Evolutionary conservation across 2,797 vertebrate species (phyloP), one percentile per base, ranked within the genome.

Genomic region (Cryptoblepharus egeriae): DNA sequence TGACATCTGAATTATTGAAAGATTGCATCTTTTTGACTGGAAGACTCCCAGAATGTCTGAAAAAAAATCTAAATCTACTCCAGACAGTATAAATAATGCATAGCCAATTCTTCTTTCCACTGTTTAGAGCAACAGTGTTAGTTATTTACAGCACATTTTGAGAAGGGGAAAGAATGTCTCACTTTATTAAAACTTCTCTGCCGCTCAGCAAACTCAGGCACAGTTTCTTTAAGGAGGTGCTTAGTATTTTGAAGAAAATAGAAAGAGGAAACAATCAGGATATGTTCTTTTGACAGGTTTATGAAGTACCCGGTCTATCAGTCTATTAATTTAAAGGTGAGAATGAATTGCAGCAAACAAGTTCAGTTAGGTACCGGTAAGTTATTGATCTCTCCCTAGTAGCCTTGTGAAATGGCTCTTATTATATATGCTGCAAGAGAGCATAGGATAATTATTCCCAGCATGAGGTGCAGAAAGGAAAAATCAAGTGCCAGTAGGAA

Each of bases 1-100:
- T 94, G 92, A 92, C 87, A 91, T 90, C 72, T 94, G 93, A 94
- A 92, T 93, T 93, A 92, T 89, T 94, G 91, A 91, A 90, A 88
- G 81, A 93, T 90, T 92, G 72, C 74, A 86, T 91, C 86, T 88
- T 52, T 52, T 52, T 92, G 89, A 93, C 92, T 91, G 80, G 75
- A 91, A 91, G 90, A 93, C 89, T 93, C 84, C 64, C 68, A 86
- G 81, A 91, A 85, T 85, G 89, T 90, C 90, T 90, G 71, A 82
- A 92, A 85, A 81, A 49, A 52, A 88, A 89, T 87, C 72, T 92
- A 87, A 91, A 88, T 93, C 82, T 92, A 68, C 93, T 89, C 80
- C 58, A 92, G 57, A 79, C 72, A 24, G 45, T 77, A 94, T 94
- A 92, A 94, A 94, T 94, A 92, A 94, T 93, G 92, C 88, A 95